phyloP scores from a whole-genome alignment of 2,888 invertebrate species.

The Hermaeophaga mercurialis region DNA sequence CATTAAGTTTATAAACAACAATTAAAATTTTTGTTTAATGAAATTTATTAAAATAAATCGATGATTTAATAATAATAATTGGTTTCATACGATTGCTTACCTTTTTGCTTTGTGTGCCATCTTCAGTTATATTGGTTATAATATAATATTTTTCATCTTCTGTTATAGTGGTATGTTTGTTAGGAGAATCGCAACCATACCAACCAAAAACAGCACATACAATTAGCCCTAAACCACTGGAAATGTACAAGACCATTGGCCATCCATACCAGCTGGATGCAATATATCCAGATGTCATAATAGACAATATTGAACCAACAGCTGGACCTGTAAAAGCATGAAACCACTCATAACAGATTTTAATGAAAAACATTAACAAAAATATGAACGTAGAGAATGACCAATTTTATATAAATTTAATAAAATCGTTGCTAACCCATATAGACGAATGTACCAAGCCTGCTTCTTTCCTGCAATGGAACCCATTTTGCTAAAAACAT shows the following conservation, averaged over 20 bases:
- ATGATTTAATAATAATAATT: no score
- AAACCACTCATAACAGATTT: no score
- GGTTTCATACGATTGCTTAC: no score
- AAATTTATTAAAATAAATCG: neutral
- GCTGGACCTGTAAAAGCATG: conserved; percentile 68
- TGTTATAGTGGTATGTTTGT: conserved; percentile 65
- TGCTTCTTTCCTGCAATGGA: conserved; percentile 70
- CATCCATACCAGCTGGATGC: conserved; percentile 72
- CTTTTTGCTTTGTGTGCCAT: conserved; percentile 8
- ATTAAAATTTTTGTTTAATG: neutral
- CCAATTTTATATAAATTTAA: no score
- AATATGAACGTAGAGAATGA: no score
- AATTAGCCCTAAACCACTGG: conserved; percentile 65
- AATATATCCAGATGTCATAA: conserved; percentile 74
- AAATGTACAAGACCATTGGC: conserved; percentile 78
- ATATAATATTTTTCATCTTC: conserved; percentile 70
- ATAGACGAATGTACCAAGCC: conserved; percentile 70
- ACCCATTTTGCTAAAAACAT: conserved; percentile 78
- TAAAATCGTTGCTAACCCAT: no score
- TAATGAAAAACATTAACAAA: no score
- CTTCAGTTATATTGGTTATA: conserved; percentile 52
- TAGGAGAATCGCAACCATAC: conserved; percentile 70
- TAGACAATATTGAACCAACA: conserved; percentile 76
- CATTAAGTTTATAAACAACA: neutral
- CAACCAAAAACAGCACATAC: conserved; percentile 65